A percentile compares a stretch with the other conserved stretches of the same genome.
phyloP scores from a whole-genome alignment of 1,140 invertebrate genomes.

The Drosophila kanapiae region DNA sequence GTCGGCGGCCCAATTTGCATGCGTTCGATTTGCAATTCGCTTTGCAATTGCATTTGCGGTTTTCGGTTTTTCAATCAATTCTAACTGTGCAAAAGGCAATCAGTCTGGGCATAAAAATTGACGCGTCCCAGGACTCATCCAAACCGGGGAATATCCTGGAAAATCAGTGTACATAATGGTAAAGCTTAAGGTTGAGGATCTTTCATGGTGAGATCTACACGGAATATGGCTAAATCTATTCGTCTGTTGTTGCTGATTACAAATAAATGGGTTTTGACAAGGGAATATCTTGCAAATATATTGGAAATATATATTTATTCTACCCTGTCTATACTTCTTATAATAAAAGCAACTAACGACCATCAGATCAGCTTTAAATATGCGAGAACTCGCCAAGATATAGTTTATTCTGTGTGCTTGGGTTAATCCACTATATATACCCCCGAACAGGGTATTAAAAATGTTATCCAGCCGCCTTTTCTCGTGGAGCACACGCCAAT shows the following conservation, averaged over 20 bases:
- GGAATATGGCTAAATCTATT: neutral
- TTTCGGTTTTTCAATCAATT: slow-evolving; percentile 75
- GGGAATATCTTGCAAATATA: no score
- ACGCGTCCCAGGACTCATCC: no score
- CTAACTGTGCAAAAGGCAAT: slow-evolving; percentile 77
- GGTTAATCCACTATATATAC: neutral
- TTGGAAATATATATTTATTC: no score
- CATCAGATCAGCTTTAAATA: neutral
- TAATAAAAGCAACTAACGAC: neutral
- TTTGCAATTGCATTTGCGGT: slow-evolving; percentile 79
- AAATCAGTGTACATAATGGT: no score
- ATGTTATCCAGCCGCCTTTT: slow-evolving; percentile 14
- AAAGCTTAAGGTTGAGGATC: no score
- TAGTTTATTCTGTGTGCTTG: neutral
- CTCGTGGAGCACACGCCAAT: slow-evolving; percentile 72
- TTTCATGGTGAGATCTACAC: neutral
- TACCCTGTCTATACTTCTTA: no score
- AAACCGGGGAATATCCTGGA: slow-evolving; percentile 8
- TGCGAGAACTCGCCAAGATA: no score
- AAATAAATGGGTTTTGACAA: neutral
- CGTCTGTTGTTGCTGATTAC: neutral
- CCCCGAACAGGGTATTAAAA: slow-evolving; percentile 20
- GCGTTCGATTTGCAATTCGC: slow-evolving; percentile 80
- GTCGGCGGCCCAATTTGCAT: slow-evolving; percentile 73
- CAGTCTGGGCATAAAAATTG: slow-evolving; percentile 29